phyloP scores from a whole-genome alignment of 1,140 invertebrate genomes.

The Cataglyphis hispanica region DNA sequence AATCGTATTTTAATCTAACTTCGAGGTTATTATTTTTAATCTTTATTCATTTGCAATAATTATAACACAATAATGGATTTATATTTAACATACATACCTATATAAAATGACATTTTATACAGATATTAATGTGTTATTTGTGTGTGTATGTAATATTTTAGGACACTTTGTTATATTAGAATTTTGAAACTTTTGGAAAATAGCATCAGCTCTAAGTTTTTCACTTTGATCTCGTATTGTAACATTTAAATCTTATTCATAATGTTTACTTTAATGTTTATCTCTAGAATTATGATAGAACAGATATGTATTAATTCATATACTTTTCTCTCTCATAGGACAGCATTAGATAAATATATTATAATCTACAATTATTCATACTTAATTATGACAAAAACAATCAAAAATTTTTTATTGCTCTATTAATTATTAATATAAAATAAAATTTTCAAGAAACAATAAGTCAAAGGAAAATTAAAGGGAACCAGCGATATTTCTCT shows the following conservation, averaged over 20 bases:
- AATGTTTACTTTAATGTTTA: too few relatives aligned
- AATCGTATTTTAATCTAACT: not conserved
- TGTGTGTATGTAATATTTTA: constrained; percentile 8
- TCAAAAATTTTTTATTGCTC: not conserved
- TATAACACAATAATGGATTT: not conserved
- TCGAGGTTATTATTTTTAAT: constrained; percentile 7
- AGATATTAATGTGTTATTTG: constrained; percentile 1
- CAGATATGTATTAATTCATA: not conserved
- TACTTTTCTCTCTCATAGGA: not conserved
- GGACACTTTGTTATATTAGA: not conserved
- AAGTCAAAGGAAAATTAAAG: not conserved
- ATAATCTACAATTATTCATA: not conserved
- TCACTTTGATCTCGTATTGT: not conserved
- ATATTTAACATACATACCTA: not conserved
- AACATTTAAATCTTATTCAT: not conserved
- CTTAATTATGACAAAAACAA: not conserved
- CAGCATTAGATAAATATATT: not conserved
- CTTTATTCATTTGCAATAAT: constrained; percentile 19
- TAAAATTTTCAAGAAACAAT: not conserved
- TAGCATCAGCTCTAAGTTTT: not conserved
- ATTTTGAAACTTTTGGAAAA: not conserved
- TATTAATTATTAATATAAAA: not conserved
- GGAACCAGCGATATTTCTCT: constrained; percentile 16
- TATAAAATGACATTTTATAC: constrained; percentile 10
- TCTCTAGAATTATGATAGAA: not conserved